phyloP scores from a whole-genome alignment of 1,140 invertebrate genomes.

The Whitmania pigra region DNA sequence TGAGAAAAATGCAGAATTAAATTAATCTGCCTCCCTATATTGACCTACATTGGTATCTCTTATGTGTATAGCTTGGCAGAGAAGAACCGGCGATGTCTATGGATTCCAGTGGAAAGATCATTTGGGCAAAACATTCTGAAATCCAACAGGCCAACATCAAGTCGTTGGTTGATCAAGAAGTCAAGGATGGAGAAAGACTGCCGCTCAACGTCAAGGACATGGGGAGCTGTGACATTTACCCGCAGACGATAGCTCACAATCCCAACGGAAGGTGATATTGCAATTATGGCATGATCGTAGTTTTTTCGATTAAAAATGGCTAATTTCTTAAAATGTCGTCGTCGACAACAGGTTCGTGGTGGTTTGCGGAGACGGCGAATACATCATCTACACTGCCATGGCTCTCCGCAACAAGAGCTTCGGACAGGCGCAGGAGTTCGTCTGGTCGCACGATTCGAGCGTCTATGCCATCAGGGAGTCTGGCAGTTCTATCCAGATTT shows the following conservation, averaged over 20 bases:
- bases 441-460: constrained; percentile 92
- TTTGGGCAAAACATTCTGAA: constrained; percentile 95
- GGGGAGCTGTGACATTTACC: constrained; percentile 98
- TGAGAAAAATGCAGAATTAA: constrained; percentile 24
- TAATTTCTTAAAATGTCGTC: neutral
- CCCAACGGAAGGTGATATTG: constrained; percentile 70
- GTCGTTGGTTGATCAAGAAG: constrained; percentile 39
- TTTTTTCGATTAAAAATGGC: neutral
- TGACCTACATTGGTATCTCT: neutral
- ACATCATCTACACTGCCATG: constrained; percentile 99
- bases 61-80: constrained; percentile 57
- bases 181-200: constrained; percentile 78
- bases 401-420: constrained; percentile 95
- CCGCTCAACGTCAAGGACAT: constrained; percentile 91
- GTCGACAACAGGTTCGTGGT: constrained; percentile 65
- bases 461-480: constrained; percentile 84
- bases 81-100: constrained; percentile 98
- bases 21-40: neutral
- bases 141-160: constrained; percentile 95
- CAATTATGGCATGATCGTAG: neutral
- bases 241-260: constrained; percentile 94
- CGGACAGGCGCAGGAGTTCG: constrained; percentile 94
- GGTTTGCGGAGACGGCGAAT: constrained; percentile 97
- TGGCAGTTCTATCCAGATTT: constrained; percentile 76
- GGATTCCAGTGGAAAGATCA: constrained; percentile 94